Conservation (phyloP, 2,113 vertebrate species). For the Danio rerio region GRCz12tu NC_133179.1:17376501-17377000, state of each 20-base stretch:
- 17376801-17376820: conserved; percentile 96
- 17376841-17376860: conserved; percentile 97
- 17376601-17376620: no score
- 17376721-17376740: neutral
- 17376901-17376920: conserved; percentile 95
- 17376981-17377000: neutral
- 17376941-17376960: conserved; percentile 94
- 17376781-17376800: conserved; percentile 94
- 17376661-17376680: no score
- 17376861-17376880: conserved; percentile 94
- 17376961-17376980: neutral
- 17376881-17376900: conserved; percentile 90
- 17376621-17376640: no score
- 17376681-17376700: no score
- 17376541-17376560: no score
- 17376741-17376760: neutral
- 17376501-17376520: no score
- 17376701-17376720: no score
- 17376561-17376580: no score
- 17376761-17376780: conserved; percentile 79
- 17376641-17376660: no score
- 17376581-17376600: no score
- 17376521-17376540: no score
- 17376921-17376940: conserved; percentile 97
- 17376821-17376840: conserved; percentile 97